Conservation (phyloP, 1,140 invertebrate species). For the Bombyx mori region DNA sequence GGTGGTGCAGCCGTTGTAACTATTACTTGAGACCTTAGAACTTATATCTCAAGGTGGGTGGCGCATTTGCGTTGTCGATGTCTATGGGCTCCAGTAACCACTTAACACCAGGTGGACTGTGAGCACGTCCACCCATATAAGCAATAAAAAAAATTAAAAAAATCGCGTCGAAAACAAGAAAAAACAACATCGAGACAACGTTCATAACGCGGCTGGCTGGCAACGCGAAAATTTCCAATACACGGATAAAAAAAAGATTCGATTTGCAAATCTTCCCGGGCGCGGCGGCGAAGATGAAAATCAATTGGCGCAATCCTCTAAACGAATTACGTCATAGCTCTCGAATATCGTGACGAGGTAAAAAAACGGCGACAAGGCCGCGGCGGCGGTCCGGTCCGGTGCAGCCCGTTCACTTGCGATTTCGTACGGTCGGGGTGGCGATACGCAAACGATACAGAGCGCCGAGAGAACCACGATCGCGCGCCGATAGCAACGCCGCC, state of each 20-base stretch:
- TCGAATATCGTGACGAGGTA: slow-evolving; percentile 42
- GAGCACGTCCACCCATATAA: no score
- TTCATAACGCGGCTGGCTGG: neutral
- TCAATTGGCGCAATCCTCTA: slow-evolving; percentile 40
- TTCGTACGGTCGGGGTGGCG: slow-evolving; percentile 30
- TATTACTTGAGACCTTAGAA: no score
- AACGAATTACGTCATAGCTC: slow-evolving; percentile 44
- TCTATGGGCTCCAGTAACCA: no score
- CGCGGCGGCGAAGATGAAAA: slow-evolving; percentile 28
- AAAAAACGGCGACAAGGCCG: slow-evolving; percentile 45
- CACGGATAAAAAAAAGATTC: slow-evolving; percentile 21
- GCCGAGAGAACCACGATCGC: slow-evolving; percentile 12
- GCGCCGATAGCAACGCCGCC: slow-evolving; percentile 18
- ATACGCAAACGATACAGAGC: slow-evolving; percentile 3
- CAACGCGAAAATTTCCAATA: slow-evolving; percentile 8
- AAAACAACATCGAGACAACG: no score
- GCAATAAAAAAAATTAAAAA: no score
- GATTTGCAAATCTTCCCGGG: slow-evolving; percentile 38
- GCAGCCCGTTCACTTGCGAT: slow-evolving; percentile 62
- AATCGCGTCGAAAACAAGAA: no score
- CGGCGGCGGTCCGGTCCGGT: slow-evolving; percentile 6
- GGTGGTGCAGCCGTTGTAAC: no score
- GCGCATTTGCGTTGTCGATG: no score
- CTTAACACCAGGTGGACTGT: no score
- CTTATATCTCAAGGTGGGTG: no score